Evolutionary conservation across 2,888 invertebrate species (phyloP).

Genomic region (Eristalinus aeneus): DNA sequence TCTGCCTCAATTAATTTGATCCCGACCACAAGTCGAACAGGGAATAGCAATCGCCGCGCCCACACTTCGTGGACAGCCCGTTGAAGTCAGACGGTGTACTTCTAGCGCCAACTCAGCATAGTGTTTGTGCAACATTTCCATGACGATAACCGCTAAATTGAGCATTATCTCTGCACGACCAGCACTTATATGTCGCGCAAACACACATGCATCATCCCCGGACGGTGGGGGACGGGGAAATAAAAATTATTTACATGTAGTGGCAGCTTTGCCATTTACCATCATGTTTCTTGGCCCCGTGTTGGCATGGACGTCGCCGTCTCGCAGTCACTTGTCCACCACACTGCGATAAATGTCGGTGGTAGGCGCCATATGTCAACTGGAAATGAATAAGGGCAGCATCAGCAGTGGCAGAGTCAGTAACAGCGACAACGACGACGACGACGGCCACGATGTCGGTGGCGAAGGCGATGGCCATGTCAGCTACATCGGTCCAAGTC

Average conservation of each 20-base stretch:
- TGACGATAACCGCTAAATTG: constrained; percentile 50
- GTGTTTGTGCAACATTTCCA: constrained; percentile 18
- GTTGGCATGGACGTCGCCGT: constrained; percentile 45
- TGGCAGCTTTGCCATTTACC: constrained; percentile 47
- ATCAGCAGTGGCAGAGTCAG: constrained; percentile 37
- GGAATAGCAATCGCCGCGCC: neutral
- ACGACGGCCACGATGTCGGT: neutral
- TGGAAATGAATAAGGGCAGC: constrained; percentile 69
- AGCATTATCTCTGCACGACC: constrained; percentile 53
- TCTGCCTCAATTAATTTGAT: neutral
- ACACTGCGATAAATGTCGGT: constrained; percentile 64
- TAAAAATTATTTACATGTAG: constrained; percentile 56
- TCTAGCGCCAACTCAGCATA: neutral
- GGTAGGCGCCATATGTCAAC: constrained; percentile 70
- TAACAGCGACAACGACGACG: neutral
- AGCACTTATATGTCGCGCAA: constrained; percentile 25
- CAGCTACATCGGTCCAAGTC: constrained; percentile 19
- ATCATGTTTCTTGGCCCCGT: constrained; percentile 36
- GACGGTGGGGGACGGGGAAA: neutral
- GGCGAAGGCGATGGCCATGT: neutral
- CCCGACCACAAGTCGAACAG: neutral
- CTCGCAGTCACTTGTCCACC: constrained; percentile 60
- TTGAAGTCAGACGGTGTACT: neutral
- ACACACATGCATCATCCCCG: constrained; percentile 27
- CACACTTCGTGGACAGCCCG: neutral